Conservation (phyloP, 2,888 invertebrate genomes). For the Hipparchia sbordonii region DNA sequence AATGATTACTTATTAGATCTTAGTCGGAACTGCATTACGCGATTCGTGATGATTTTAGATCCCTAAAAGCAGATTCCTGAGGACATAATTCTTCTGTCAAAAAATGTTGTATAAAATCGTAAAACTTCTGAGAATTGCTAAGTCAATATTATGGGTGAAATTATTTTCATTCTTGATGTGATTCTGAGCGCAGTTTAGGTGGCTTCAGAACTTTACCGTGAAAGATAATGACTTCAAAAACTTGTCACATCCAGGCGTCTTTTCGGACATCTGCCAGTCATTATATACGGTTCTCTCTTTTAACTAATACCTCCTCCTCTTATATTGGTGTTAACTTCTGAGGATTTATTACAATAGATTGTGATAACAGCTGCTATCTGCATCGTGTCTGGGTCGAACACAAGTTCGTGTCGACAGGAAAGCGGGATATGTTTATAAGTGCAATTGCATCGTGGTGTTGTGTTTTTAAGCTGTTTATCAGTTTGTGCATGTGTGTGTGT, state of each 20-base stretch:
- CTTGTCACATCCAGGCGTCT: not conserved
- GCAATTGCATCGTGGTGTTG: slow-evolving; percentile 72
- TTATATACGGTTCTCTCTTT: not conserved
- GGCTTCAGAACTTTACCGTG: not conserved
- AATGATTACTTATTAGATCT: not conserved
- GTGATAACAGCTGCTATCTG: slow-evolving; percentile 37
- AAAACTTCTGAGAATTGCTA: not conserved
- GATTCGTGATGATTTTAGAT: not conserved
- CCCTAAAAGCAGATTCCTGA: not conserved
- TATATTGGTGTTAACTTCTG: slow-evolving; percentile 19
- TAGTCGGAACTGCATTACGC: not conserved
- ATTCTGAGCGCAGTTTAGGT: not conserved
- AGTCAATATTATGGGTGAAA: not conserved
- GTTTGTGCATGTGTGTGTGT: slow-evolving; percentile 51
- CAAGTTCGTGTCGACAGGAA: slow-evolving; percentile 37
- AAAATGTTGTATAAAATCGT: not conserved
- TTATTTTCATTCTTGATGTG: not conserved
- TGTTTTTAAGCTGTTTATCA: slow-evolving; percentile 79
- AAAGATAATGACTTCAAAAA: slow-evolving; percentile 4
- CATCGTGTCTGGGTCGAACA: slow-evolving; percentile 29
- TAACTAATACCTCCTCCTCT: not conserved
- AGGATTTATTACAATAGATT: slow-evolving; percentile 37
- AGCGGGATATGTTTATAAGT: slow-evolving; percentile 56
- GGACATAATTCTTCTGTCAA: not conserved
- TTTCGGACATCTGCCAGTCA: slow-evolving; percentile 1